These are phyloP conservation scores for Apis florea DNA, from an alignment of 1,140 invertebrate species.

Conservation along the genomic window DNA sequence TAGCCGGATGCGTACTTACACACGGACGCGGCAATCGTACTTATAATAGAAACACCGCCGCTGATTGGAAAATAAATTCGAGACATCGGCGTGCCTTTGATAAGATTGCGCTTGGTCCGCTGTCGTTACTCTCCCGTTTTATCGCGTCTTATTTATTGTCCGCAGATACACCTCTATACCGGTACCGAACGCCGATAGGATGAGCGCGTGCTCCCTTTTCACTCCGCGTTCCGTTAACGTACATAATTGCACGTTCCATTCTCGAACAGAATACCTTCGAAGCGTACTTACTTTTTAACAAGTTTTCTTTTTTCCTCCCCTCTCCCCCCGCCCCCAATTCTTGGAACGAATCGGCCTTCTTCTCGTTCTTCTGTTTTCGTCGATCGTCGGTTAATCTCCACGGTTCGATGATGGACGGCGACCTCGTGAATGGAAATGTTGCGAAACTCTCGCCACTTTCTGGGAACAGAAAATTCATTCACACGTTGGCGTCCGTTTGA, in stretches of 20 bases:
- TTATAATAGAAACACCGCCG: conserved; percentile 50
- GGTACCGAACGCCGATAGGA: conserved; percentile 27
- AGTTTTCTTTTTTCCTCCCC: no score
- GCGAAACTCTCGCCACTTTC: conserved; percentile 63
- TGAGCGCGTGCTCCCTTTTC: conserved; percentile 24
- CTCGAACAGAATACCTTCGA: no score
- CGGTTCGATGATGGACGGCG: conserved; percentile 53
- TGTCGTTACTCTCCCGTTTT: conserved; percentile 57
- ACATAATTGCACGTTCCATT: no score
- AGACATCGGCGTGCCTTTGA: conserved; percentile 56
- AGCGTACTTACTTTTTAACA: no score
- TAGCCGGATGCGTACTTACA: neutral
- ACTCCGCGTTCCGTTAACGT: no score
- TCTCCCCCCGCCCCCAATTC: no score
- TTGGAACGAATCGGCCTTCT: no score
- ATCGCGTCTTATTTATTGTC: conserved; percentile 59
- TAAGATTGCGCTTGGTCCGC: conserved; percentile 59
- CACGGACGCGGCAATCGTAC: neutral
- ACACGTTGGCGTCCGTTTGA: conserved; percentile 61
- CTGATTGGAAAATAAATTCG: conserved; percentile 64
- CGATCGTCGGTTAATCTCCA: no score
- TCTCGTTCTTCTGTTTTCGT: no score
- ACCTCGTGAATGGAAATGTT: conserved; percentile 67
- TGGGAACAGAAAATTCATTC: conserved; percentile 73
- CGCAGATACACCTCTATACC: conserved; percentile 40